Percentiles rank a stretch among this genome's conserved stretches.
phyloP scores from a whole-genome alignment of 2,888 invertebrate species.

The Nomada fucata region DNA sequence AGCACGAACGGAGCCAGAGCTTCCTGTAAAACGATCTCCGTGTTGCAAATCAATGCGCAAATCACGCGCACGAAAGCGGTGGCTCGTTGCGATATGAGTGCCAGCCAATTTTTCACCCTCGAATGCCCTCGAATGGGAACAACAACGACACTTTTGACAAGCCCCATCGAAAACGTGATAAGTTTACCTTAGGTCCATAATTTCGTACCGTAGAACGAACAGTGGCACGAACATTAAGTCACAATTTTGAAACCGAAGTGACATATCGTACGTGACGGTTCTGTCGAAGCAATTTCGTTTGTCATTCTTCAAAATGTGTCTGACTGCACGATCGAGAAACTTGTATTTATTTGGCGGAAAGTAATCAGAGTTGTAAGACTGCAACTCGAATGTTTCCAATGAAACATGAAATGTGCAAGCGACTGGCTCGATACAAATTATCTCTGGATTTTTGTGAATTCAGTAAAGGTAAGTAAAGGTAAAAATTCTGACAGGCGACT shows the following conservation, averaged over 20 bases:
- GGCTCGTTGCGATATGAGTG: conserved; percentile 15
- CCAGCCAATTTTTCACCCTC: conserved; percentile 25
- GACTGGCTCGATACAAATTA: too few relatives aligned
- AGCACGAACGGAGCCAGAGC: neutral
- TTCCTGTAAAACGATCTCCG: conserved; percentile 13
- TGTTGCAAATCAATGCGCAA: conserved; percentile 13
- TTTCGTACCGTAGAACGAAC: neutral
- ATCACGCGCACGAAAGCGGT: neutral
- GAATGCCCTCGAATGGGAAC: neutral
- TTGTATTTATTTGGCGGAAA: too few relatives aligned
- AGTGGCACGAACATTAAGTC: neutral
- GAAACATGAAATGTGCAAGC: too few relatives aligned
- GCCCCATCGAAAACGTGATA: conserved; percentile 1
- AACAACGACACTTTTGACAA: neutral
- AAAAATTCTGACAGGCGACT: too few relatives aligned
- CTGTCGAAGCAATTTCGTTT: neutral
- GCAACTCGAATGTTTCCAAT: too few relatives aligned
- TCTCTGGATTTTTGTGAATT: too few relatives aligned
- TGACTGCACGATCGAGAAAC: too few relatives aligned
- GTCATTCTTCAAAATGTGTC: neutral
- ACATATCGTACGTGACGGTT: neutral
- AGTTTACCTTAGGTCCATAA: conserved; percentile 7
- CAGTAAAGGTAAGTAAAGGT: too few relatives aligned
- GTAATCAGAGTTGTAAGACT: too few relatives aligned
- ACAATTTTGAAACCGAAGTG: neutral